These are phyloP conservation scores for Leptarthrus brevirostris DNA, from an alignment of 2,888 invertebrate species.

Conservation along the genomic window DNA sequence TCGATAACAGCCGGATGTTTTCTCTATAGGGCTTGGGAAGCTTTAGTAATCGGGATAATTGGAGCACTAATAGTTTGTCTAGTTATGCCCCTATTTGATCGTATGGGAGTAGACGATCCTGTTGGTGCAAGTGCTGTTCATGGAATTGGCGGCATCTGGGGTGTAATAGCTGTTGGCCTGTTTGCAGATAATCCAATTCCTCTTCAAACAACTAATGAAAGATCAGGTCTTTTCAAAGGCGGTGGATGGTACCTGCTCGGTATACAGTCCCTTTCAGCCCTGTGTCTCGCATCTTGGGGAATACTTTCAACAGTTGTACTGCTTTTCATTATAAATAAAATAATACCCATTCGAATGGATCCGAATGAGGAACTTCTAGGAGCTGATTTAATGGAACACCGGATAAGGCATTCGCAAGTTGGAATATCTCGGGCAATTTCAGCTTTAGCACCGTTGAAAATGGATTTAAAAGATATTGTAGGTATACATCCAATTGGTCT, in stretches of 20 bases:
- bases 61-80: conserved; percentile 81
- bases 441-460: conserved; percentile 74
- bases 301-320: conserved; percentile 76
- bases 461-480: conserved; percentile 65
- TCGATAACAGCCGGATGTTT: conserved; percentile 91
- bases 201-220: conserved; percentile 81
- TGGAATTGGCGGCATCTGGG: conserved; percentile 82
- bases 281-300: conserved; percentile 82
- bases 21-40: conserved; percentile 87
- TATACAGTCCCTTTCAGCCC: conserved; percentile 78
- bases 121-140: conserved; percentile 93
- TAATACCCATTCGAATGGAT: conserved; percentile 87
- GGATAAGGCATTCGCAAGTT: conserved; percentile 75
- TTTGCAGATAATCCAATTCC: conserved; percentile 89
- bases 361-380: conserved; percentile 87
- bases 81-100: conserved; percentile 81
- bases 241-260: conserved; percentile 91
- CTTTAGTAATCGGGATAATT: conserved; percentile 82
- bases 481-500: conserved; percentile 69
- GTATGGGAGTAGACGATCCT: conserved; percentile 81
- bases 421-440: conserved; percentile 81
- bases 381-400: conserved; percentile 90
- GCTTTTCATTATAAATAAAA: conserved; percentile 81
- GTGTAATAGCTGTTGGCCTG: conserved; percentile 86
- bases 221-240: conserved; percentile 81